Evolutionary conservation across 53 echinoderm and acorn worm species (phyloP).

Genomic region (Echinometra lucunter): DNA sequence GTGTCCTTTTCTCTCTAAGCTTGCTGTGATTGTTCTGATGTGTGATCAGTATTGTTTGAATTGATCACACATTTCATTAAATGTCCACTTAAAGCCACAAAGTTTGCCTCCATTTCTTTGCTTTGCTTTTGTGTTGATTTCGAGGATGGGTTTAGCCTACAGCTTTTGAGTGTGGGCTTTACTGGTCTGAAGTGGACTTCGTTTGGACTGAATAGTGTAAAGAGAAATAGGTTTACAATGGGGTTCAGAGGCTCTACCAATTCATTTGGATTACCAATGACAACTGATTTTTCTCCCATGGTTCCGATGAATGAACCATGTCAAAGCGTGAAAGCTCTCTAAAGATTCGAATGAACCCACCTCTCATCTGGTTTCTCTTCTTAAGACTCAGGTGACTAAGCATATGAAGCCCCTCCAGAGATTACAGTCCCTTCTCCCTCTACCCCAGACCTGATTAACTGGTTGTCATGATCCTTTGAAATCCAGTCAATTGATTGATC

Average conservation of each 20-base stretch:
- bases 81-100: constrained; percentile 43
- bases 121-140: not conserved
- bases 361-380: not conserved
- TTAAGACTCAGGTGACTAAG: not conserved
- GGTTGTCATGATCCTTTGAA: not conserved
- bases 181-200: not conserved
- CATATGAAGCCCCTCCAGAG: not conserved
- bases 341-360: not conserved
- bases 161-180: constrained; percentile 6
- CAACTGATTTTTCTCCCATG: not conserved
- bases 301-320: constrained; percentile 14
- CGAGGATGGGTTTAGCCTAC: constrained; percentile 6
- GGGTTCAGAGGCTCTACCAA: not conserved
- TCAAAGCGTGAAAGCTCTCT: constrained; percentile 1
- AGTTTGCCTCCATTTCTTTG: constrained; percentile 54
- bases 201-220: not conserved
- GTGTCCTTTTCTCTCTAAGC: not conserved
- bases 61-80: constrained; percentile 58
- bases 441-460: not conserved
- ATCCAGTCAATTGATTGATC: not conserved
- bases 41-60: constrained; percentile 45
- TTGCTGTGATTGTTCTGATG: constrained; percentile 11
- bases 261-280: constrained; percentile 56
- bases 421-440: not conserved
- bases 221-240: constrained; percentile 28